These are phyloP conservation scores for western clawed frog (Xenopus tropicalis) DNA, from an alignment of 2,113 vertebrate genomes.

Conservation along the genomic window DNA sequence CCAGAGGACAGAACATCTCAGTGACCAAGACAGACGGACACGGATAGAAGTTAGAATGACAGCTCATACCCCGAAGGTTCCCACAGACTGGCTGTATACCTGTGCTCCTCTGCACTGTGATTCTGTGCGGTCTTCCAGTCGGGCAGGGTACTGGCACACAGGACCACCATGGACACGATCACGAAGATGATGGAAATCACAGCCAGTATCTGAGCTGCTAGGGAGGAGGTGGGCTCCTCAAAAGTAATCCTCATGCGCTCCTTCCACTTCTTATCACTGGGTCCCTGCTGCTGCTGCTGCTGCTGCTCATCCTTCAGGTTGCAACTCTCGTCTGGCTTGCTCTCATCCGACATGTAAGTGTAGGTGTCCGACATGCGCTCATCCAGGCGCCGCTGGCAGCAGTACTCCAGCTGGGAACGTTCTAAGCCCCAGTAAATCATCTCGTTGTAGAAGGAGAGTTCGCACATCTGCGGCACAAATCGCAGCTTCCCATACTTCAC, in stretches of 20 bases:
- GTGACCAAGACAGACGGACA: conserved; percentile 45
- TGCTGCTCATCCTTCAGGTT: conserved; percentile 41
- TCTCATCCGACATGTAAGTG: conserved; percentile 76
- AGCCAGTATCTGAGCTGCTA: conserved; percentile 89
- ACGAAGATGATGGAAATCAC: conserved; percentile 93
- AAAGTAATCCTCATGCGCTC: conserved; percentile 88
- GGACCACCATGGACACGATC: conserved; percentile 93
- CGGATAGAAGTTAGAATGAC: conserved; percentile 64
- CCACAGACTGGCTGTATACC: conserved; percentile 84
- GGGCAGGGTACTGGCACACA: conserved; percentile 94
- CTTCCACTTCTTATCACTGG: conserved; percentile 74
- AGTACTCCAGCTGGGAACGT: conserved; percentile 89
- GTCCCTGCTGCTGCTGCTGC: conserved; percentile 1
- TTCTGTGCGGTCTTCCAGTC: conserved; percentile 94
- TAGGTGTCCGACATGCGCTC: conserved; percentile 93
- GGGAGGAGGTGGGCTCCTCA: conserved; percentile 92
- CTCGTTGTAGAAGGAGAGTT: conserved; percentile 97
- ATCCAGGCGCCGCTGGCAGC: conserved; percentile 93
- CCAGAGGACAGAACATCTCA: no score
- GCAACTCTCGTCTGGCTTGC: conserved; percentile 57
- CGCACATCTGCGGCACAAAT: conserved; percentile 94
- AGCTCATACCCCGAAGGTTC: conserved; percentile 77
- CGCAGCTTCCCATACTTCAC: conserved; percentile 93
- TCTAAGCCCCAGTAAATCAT: conserved; percentile 98
- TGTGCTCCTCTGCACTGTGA: conserved; percentile 89